Percentiles rank a stretch among this genome's conserved stretches.
Conservation (phyloP, 2,888 invertebrate genomes). For the Drosophila siamana region DNA sequence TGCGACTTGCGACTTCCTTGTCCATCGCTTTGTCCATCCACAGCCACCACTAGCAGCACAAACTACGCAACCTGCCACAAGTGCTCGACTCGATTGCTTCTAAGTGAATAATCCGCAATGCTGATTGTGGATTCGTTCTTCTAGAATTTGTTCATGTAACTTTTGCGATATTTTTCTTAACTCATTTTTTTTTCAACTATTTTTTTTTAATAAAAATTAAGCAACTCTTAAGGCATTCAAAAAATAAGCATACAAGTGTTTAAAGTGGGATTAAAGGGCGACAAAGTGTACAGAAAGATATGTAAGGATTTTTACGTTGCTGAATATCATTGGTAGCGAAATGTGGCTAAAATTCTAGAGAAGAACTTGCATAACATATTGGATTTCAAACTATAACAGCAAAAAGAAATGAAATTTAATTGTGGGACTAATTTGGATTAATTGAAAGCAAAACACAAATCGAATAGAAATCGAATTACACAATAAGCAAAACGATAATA, state of each 20-base stretch:
- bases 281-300: background rate
- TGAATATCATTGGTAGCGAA: too few species aligned
- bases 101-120: conserved; percentile 30
- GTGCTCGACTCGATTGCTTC: conserved; percentile 37
- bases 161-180: conserved; percentile 59
- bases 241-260: conserved; percentile 44
- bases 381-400: too few species aligned
- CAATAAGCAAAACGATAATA: background rate
- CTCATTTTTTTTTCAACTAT: conserved; percentile 30
- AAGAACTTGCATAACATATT: too few species aligned
- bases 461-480: too few species aligned
- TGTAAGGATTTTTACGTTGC: background rate
- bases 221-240: conserved; percentile 70
- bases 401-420: too few species aligned
- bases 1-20: conserved; percentile 4
- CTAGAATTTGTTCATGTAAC: conserved; percentile 47
- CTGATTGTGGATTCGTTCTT: conserved; percentile 25
- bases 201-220: conserved; percentile 73
- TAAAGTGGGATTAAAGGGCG: background rate
- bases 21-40: background rate
- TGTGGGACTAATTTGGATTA: too few species aligned
- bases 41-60: too few species aligned
- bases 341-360: too few species aligned
- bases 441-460: too few species aligned
- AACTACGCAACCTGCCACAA: conserved; percentile 2